Conservation (phyloP, 2,888 invertebrate genomes). For the Polyploca ridens region DNA sequence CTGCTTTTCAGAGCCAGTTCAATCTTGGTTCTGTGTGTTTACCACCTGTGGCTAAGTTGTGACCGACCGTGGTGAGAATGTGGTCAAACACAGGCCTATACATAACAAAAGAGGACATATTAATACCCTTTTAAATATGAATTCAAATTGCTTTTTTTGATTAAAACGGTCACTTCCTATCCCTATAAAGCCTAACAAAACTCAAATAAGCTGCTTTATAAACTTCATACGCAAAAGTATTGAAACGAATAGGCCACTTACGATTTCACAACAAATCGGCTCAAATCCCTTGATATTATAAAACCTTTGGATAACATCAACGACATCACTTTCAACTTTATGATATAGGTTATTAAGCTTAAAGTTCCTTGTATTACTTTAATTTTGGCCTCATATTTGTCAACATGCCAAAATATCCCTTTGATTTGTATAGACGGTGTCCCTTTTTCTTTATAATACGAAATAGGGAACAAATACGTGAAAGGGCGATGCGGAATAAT, state of each 20-base stretch:
- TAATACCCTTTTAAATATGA: too few relatives aligned
- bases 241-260: conserved; percentile 54
- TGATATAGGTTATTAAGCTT: background rate
- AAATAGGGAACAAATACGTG: conserved; percentile 51
- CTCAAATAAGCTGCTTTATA: conserved; percentile 49
- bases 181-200: conserved; percentile 9
- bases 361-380: conserved; percentile 23
- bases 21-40: too few relatives aligned
- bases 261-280: conserved; percentile 69
- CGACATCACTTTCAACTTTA: conserved; percentile 29
- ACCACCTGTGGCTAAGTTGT: too few relatives aligned
- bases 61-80: too few relatives aligned
- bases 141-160: background rate
- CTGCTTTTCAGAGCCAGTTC: too few relatives aligned
- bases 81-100: too few relatives aligned
- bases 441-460: conserved; percentile 71
- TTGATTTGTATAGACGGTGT: conserved; percentile 68
- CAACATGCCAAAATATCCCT: conserved; percentile 81
- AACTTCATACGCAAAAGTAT: conserved; percentile 8
- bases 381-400: conserved; percentile 71
- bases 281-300: conserved; percentile 72
- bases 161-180: background rate
- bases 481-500: conserved; percentile 52
- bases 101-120: too few relatives aligned
- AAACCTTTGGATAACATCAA: conserved; percentile 55